Evolutionary conservation across 64 coral and sea anemone species (phyloP).

Genomic region (Cladopsammia gracilis): DNA sequence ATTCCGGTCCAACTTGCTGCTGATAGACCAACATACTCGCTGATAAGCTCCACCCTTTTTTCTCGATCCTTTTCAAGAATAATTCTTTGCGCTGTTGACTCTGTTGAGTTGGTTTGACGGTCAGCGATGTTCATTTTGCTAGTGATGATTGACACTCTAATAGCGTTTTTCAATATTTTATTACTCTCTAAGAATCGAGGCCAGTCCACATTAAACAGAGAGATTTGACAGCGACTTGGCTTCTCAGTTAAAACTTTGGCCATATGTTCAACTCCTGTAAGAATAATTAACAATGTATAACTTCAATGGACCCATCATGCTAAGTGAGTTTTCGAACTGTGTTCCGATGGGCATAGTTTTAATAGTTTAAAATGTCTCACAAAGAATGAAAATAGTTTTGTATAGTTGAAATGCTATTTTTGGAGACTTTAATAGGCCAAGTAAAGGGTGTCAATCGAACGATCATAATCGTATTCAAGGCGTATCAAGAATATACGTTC

Average conservation of each 20-base stretch:
- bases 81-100: conserved; percentile 1
- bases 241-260: neutral
- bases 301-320: no score
- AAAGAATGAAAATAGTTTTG: no score
- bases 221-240: conserved; percentile 22
- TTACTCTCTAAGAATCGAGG: neutral
- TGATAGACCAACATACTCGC: neutral
- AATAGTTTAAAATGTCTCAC: no score
- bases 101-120: neutral
- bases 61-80: conserved; percentile 17
- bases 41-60: conserved; percentile 1
- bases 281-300: neutral
- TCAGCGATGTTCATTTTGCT: neutral
- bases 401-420: no score
- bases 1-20: conserved; percentile 18
- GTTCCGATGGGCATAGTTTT: no score
- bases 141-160: neutral
- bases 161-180: neutral
- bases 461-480: no score
- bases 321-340: no score
- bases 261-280: conserved; percentile 23
- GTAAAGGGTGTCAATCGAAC: no score
- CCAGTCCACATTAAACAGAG: conserved; percentile 38
- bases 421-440: no score
- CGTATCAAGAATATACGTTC: no score